Conservation (phyloP, 2,888 invertebrate species). For the Pyrgus malvae region DNA sequence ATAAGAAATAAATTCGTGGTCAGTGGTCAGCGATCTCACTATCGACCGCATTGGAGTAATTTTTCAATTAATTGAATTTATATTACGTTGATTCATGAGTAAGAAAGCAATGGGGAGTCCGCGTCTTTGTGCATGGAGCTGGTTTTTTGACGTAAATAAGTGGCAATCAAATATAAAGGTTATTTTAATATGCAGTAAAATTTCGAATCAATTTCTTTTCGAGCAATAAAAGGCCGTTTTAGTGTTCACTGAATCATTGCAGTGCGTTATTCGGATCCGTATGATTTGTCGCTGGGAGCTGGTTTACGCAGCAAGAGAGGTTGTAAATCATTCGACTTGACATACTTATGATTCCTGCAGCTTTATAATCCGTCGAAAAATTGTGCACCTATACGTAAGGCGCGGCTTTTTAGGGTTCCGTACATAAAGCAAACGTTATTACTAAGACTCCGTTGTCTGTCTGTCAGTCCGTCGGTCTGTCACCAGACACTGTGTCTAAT, state of each 20-base stretch:
- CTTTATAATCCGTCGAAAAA: slow-evolving; percentile 58
- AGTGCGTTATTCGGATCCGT: slow-evolving; percentile 49
- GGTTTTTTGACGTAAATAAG: too few relatives aligned
- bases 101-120: slow-evolving; percentile 59
- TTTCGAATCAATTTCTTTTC: slow-evolving; percentile 74
- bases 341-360: slow-evolving; percentile 60
- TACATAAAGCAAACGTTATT: too few relatives aligned
- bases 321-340: slow-evolving; percentile 69
- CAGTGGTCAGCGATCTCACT: slow-evolving; percentile 13
- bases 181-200: slow-evolving; percentile 79
- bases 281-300: slow-evolving; percentile 68
- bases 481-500: too few relatives aligned
- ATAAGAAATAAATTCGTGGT: slow-evolving; percentile 19
- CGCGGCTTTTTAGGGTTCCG: too few relatives aligned
- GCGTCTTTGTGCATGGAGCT: too few relatives aligned
- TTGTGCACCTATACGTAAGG: slow-evolving; percentile 48
- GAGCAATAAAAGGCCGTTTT: slow-evolving; percentile 65
- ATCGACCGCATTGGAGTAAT: slow-evolving; percentile 21
- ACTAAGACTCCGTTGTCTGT: too few relatives aligned
- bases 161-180: slow-evolving; percentile 70
- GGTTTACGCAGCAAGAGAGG: slow-evolving; percentile 66
- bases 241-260: slow-evolving; percentile 64
- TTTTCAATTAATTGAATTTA: slow-evolving; percentile 67
- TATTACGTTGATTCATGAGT: slow-evolving; percentile 64
- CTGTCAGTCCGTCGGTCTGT: too few relatives aligned